A percentile compares a stretch with the other conserved stretches of the same genome.
phyloP scores from a whole-genome alignment of 2,888 invertebrate species.

The Portevinia maculata region DNA sequence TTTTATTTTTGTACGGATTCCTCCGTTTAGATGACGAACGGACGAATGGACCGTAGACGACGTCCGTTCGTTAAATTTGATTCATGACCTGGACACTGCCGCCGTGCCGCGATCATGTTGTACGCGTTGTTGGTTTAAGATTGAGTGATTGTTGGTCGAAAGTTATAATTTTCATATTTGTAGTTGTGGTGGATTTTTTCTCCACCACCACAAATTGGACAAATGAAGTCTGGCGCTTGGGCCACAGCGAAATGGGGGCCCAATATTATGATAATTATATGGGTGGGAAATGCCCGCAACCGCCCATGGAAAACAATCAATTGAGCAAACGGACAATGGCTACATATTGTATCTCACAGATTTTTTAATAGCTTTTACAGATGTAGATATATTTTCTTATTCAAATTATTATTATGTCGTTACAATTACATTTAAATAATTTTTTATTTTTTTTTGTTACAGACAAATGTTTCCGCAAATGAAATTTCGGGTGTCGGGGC shows the following conservation, averaged over 20 bases:
- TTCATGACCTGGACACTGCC: constrained; percentile 78
- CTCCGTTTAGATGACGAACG: constrained; percentile 56
- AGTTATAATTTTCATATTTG: constrained; percentile 83
- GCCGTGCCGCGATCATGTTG: constrained; percentile 75
- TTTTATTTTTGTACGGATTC: constrained; percentile 39
- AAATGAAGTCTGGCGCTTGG: constrained; percentile 76
- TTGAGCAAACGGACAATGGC: constrained; percentile 48
- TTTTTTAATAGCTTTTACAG: background rate
- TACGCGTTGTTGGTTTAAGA: constrained; percentile 77
- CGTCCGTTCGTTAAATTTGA: constrained; percentile 82
- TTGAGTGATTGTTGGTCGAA: constrained; percentile 83
- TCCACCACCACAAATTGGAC: constrained; percentile 75
- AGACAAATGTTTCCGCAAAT: constrained; percentile 99
- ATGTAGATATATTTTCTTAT: background rate
- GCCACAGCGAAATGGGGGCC: constrained; percentile 53
- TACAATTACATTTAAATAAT: background rate
- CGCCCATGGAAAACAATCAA: constrained; percentile 74
- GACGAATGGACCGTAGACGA: constrained; percentile 74
- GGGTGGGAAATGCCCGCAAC: constrained; percentile 73
- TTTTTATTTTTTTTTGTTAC: constrained; percentile 82
- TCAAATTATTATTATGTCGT: background rate
- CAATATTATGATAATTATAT: constrained; percentile 73
- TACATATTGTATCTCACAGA: constrained; percentile 19
- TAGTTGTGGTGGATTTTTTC: constrained; percentile 60
- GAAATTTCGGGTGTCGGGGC: constrained; percentile 98